Percentiles rank a stretch among this genome's conserved stretches.
Conservation (phyloP, 2,113 vertebrate species). For the Clinocottus analis region DNA sequence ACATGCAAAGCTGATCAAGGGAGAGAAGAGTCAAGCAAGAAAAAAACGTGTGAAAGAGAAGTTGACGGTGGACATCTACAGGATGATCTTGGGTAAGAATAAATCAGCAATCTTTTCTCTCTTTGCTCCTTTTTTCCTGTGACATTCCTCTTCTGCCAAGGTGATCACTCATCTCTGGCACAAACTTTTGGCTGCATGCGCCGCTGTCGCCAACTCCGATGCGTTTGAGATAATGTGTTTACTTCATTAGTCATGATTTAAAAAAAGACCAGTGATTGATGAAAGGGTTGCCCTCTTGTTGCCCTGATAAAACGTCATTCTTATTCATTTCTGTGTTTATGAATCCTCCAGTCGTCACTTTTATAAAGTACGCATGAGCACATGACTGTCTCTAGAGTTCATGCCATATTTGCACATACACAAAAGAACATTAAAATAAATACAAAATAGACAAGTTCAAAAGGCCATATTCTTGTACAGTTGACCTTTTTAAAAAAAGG, state of each 20-base stretch:
- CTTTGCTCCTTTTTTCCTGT: neutral
- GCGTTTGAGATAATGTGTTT: neutral
- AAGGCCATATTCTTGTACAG: neutral
- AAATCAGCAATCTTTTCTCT: constrained; percentile 1
- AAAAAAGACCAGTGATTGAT: neutral
- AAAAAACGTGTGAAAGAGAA: constrained; percentile 51
- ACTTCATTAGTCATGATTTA: neutral
- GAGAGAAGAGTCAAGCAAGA: constrained; percentile 42
- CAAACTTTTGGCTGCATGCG: constrained; percentile 47
- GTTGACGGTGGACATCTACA: constrained; percentile 71
- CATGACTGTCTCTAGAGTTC: neutral
- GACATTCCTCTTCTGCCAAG: constrained; percentile 14
- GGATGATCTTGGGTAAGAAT: constrained; percentile 80
- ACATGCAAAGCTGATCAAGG: constrained; percentile 41
- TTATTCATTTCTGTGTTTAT: neutral
- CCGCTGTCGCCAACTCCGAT: neutral
- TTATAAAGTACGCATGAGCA: neutral
- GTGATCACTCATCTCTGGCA: constrained; percentile 13
- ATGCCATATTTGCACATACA: neutral
- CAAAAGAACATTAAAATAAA: constrained; percentile 1
- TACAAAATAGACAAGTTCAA: neutral
- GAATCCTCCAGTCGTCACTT: neutral
- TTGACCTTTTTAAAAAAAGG: neutral
- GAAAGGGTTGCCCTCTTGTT: neutral
- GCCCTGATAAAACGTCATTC: neutral